Evolutionary conservation across 2,888 invertebrate genomes (phyloP).

Genomic region (Netelia melanura): DNA sequence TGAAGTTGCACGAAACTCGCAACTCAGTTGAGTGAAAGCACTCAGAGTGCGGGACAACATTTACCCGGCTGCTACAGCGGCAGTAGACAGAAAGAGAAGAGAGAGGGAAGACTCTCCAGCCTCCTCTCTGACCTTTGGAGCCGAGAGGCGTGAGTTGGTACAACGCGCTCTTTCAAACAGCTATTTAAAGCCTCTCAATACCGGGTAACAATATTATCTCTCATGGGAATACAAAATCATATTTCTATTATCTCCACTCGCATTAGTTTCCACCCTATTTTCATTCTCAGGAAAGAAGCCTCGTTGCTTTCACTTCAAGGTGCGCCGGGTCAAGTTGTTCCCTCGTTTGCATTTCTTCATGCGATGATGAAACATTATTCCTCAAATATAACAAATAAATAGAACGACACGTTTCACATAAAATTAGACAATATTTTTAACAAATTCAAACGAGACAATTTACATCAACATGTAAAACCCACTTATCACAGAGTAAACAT

Average conservation of each 20-base stretch:
- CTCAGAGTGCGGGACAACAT: conserved; percentile 66
- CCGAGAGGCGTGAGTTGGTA: conserved; percentile 42
- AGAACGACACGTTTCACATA: neutral
- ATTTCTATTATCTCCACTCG: conserved; percentile 6
- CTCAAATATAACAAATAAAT: neutral
- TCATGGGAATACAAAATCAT: conserved; percentile 30
- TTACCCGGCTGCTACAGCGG: conserved; percentile 29
- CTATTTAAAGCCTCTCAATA: conserved; percentile 56
- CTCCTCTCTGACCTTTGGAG: conserved; percentile 61
- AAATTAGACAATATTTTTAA: neutral
- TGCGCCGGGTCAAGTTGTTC: neutral
- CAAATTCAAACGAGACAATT: no score
- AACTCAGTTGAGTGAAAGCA: conserved; percentile 59
- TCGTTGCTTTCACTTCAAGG: neutral
- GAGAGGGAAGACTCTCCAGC: conserved; percentile 25
- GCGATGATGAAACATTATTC: neutral
- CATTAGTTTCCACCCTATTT: conserved; percentile 3
- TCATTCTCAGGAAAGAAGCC: conserved; percentile 24
- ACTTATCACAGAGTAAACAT: no score
- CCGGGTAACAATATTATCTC: conserved; percentile 20
- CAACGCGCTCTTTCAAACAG: conserved; percentile 21
- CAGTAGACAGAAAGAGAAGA: neutral
- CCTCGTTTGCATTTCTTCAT: neutral
- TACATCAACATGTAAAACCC: no score
- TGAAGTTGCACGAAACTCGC: conserved; percentile 44